Base-by-base conservation (phyloP, 2,797 vertebrate species). In the Huso huso region DNA sequence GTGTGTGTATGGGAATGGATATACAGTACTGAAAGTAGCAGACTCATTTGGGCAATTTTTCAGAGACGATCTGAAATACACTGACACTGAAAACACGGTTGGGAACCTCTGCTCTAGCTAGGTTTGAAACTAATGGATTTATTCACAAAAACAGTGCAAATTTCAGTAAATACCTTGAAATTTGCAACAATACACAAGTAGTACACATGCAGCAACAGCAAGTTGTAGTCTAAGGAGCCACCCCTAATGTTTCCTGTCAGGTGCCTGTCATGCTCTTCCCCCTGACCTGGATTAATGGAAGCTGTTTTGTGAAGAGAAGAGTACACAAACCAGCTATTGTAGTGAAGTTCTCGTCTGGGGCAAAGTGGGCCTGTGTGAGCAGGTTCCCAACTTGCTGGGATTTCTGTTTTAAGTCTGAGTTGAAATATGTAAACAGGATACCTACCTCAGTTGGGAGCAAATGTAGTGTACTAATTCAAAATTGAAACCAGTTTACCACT, bases 341-440 rank as follows among this genome's bases (percentile, higher is more conserved):
- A 73, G 71, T 71, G 49, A 63, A 67, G 69, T 65, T 65, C 68
- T 60, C 48, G 71, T 63, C 68, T 61, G 51, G 55, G 57, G 72
- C 72, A 65, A 49, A 53, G 49, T 70, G 74, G 73, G 81, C 73
- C 70, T 51, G 76, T 79, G 73, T 68, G 70, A 75, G 79, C 84
- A 76, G 75, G 81, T 76, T 72, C 72, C 76, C 68, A 71, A 83
- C 86, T 81, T 81, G 86, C 65, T 10, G 53, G n/a, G 80, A 73
- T 58, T 53, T 74, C 58, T 74, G 79, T 86, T 86, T 86, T 81
- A 87, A 85, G 77, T 87, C 71, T 71, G 66, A 73, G 64, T 73
- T 69, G 15, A 74, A 79, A 80, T 79, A 89, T 87, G 88, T 87
- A 88, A 89, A 88, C 84, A 88, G 72, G 64, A 75, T 70, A 66